Conservation (phyloP, 2,888 invertebrate species). For the Eubasilissa splendida region DNA sequence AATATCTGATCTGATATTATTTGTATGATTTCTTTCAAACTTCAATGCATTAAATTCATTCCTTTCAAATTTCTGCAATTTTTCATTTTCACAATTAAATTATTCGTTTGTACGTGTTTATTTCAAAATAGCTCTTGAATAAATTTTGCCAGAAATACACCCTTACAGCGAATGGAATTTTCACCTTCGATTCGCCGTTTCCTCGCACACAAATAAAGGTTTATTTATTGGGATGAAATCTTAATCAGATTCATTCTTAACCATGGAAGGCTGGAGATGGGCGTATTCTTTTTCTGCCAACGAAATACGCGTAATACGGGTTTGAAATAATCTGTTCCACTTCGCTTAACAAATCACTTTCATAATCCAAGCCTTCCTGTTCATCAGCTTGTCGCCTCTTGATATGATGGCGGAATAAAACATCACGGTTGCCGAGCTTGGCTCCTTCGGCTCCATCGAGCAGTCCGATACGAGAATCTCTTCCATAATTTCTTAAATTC, state of each 20-base stretch:
- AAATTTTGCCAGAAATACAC: background rate
- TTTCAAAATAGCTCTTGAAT: no score
- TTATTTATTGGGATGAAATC: background rate
- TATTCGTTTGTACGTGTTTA: no score
- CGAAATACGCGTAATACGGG: constrained; percentile 35
- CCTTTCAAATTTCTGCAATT: no score
- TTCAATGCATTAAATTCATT: no score
- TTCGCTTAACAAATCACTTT: constrained; percentile 13
- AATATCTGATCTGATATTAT: no score
- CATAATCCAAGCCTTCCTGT: constrained; percentile 22
- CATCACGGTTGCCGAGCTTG: background rate
- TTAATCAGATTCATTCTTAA: constrained; percentile 1
- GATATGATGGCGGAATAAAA: background rate
- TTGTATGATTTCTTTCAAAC: no score
- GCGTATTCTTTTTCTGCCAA: constrained; percentile 42
- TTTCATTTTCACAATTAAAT: no score
- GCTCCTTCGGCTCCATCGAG: constrained; percentile 4
- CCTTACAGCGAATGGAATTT: no score
- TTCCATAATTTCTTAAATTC: background rate
- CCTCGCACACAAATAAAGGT: background rate
- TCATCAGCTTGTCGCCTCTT: constrained; percentile 17
- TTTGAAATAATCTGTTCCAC: constrained; percentile 13
- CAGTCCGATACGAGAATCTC: background rate
- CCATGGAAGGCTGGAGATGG: constrained; percentile 39
- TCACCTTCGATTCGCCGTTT: background rate